Percentiles rank a stretch among this genome's conserved stretches.
phyloP scores from a whole-genome alignment of 2,113 vertebrate genomes.

The Nothobranchius furzeri region DNA sequence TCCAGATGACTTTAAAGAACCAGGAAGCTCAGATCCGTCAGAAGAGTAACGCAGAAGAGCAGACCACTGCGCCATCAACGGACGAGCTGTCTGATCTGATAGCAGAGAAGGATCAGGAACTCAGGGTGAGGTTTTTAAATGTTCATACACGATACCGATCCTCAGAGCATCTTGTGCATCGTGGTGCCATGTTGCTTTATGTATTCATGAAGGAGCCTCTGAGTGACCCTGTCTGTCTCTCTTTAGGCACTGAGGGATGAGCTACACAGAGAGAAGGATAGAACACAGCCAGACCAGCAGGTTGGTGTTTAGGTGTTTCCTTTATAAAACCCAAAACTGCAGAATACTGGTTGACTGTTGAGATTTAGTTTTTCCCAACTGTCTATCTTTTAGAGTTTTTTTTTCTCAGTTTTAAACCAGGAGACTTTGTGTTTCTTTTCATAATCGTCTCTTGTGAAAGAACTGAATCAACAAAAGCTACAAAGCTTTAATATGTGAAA shows the following conservation, averaged over 20 bases:
- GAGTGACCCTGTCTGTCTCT: constrained; percentile 19
- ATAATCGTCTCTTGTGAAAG: too few relatives aligned
- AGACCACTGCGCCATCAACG: constrained; percentile 48
- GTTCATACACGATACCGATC: neutral
- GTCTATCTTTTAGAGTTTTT: constrained; percentile 12
- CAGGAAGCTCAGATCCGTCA: constrained; percentile 84
- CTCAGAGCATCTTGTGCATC: neutral
- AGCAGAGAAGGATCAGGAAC: constrained; percentile 78
- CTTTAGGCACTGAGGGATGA: constrained; percentile 71
- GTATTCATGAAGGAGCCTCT: neutral
- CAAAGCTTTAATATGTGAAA: too few relatives aligned
- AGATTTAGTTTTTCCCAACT: neutral
- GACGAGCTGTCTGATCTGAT: constrained; percentile 74
- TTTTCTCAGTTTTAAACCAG: constrained; percentile 3
- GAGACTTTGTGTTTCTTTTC: too few relatives aligned
- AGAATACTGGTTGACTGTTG: too few relatives aligned
- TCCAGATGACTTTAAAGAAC: constrained; percentile 82
- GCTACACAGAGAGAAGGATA: constrained; percentile 70
- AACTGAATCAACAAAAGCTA: too few relatives aligned
- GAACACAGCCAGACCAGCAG: constrained; percentile 79
- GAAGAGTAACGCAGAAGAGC: constrained; percentile 67
- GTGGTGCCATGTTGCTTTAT: too few relatives aligned
- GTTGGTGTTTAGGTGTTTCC: constrained; percentile 65
- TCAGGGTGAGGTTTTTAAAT: constrained; percentile 76
- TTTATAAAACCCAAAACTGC: neutral